These are phyloP conservation scores for Hirtodrosophila trivittata DNA, from an alignment of 2,888 invertebrate genomes.

Conservation along the genomic window DNA sequence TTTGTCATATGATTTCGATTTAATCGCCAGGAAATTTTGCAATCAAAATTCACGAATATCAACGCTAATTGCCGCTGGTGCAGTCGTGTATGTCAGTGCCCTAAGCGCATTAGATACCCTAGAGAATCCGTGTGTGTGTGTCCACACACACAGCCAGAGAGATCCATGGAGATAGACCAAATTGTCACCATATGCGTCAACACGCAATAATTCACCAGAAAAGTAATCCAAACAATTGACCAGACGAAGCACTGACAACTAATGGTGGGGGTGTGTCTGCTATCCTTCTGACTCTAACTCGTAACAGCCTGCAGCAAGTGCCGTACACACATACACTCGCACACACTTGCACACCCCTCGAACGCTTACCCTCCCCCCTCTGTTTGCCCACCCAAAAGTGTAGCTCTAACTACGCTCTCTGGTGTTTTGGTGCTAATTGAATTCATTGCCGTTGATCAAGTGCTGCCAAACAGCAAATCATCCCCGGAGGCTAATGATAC, in stretches of 20 bases:
- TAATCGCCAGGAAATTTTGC: constrained; percentile 81
- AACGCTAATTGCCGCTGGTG: constrained; percentile 73
- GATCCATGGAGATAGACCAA: constrained; percentile 49
- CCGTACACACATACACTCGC: constrained; percentile 3
- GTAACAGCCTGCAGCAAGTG: constrained; percentile 62
- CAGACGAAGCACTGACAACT: constrained; percentile 65
- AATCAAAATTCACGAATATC: constrained; percentile 78
- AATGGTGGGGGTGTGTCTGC: constrained; percentile 77
- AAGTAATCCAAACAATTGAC: constrained; percentile 84
- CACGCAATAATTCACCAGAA: constrained; percentile 84
- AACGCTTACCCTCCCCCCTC: constrained; percentile 1
- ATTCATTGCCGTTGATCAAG: constrained; percentile 81
- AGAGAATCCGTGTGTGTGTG: constrained; percentile 13
- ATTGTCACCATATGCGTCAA: constrained; percentile 84
- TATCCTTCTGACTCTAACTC: constrained; percentile 30
- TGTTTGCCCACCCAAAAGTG: neutral
- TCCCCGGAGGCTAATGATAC: constrained; percentile 77
- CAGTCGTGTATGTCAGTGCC: constrained; percentile 28
- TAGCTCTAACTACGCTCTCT: constrained; percentile 39
- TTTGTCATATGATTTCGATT: constrained; percentile 81
- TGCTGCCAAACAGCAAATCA: constrained; percentile 79
- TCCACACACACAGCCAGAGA: constrained; percentile 1
- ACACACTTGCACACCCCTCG: constrained; percentile 10
- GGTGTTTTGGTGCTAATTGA: constrained; percentile 80
- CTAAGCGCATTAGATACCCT: constrained; percentile 62